Evolutionary conservation across 2,797 vertebrate genomes (phyloP), one percentile per base, ranked within the genome.

Genomic region (Tauraco hartlaubi): DNA sequence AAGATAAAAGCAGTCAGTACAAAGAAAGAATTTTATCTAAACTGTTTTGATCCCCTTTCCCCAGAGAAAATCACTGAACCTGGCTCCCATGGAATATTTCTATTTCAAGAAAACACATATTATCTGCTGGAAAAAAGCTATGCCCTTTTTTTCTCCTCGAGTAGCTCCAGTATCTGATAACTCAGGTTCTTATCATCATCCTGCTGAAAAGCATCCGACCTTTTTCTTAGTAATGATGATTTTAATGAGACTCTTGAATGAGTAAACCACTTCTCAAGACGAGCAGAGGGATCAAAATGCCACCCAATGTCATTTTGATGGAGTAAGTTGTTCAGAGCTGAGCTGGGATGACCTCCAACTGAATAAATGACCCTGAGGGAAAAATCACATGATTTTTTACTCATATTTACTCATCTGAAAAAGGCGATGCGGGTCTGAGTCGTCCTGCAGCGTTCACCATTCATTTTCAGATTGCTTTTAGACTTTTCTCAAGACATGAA

Each of bases 131-230:
- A 64, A 91, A 83, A 75, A 26, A 23, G 5, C 22, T 74, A 31
- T 29, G 25, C 8, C 21, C 0, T 0, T 63, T 64, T 59, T 74
- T 55, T 20, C 8, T 46, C 59, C 2, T 1, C 11, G 35, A 28
- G 31, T 55, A 31, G 4, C 26, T 64, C 46, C 72, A 17, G 31
- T 19, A 44, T 18, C 31, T 25, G 44, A 20, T 35, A 77, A 61
- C 29, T 77, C 61, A 43, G 14, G 55, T 62, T 72, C 35, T 78
- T 39, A 15, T 44, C 64, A 44, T 44, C 41, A 28, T 35, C 67
- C 33, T 39, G n/a, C 46, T 83, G 76, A 71, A 52, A 78, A 62
- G 25, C 46, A 56, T 48, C 67, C 61, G 68, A 54, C 35, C 78
- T 71, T 43, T 59, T 48, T 26, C 52, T 52, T 66, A 43, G 48